Base-by-base conservation (phyloP, 2,113 vertebrate genomes). In the Narcine bancroftii region DNA sequence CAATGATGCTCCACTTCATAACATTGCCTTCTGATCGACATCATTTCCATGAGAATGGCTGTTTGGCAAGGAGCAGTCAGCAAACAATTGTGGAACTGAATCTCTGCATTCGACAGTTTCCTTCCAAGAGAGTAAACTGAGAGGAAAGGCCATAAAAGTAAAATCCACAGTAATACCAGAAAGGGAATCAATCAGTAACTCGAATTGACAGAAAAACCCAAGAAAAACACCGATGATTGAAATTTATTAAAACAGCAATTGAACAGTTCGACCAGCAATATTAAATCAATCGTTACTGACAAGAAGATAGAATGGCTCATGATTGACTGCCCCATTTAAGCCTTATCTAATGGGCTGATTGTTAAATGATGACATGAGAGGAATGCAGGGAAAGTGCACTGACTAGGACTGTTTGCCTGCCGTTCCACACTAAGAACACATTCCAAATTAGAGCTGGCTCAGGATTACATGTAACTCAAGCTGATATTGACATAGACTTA, bases 401-500 rank as follows among this genome's bases (percentile, higher is more conserved):
- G 85, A 56, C 10, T 21, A 56, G 81, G 7, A 89, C 21, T 63
- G 56, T 89, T 89, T 91, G 65, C 9, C 89, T 47, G 11, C 89
- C 45, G 24, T 91, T 33, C 89, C 26, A 47, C 42, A 13, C 89
- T 29, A 42, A 33, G 89, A 42, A 69, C 93, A 93, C 94, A 94
- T 95, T 94, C 94, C 92, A 94, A 93, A 92, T 93, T 69, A 7
- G 63, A 91, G 65, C 89, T 92, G 92, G 93, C 93, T 93, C 92
- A 93, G 93, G 94, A 94, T 94, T 93, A 94, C 94, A 93, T 93
- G 94, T 95, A 95, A 95, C 92, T 92, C 94, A 95, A 95, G 92
- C 94, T 94, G 69, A 92, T 95, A 94, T 95, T 95, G 95, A 95
- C 94, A 95, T 92, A 94, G 93, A 93, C 93, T 92, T 93, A 93